Evolutionary conservation across 1,140 invertebrate species (phyloP).

Genomic region (Ips typographus): DNA sequence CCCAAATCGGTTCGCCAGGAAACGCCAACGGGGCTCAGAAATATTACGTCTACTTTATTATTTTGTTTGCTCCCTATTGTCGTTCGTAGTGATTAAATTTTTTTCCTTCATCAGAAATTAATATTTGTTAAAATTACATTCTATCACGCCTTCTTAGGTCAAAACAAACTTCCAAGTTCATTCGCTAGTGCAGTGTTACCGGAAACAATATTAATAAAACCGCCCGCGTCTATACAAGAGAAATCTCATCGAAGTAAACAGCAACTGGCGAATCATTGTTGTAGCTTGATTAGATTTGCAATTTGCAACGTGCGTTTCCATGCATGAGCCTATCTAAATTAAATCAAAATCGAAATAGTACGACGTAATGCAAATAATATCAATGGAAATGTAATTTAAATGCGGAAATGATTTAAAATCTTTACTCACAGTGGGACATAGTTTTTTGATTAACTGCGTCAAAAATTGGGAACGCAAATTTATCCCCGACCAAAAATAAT

Average conservation of each 20-base stretch:
- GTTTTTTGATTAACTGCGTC: not conserved
- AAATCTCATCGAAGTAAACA: conserved; percentile 3
- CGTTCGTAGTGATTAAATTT: conserved; percentile 13
- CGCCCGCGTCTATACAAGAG: not conserved
- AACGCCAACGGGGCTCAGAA: conserved; percentile 20
- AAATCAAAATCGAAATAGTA: conserved; percentile 25
- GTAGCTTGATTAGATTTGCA: conserved; percentile 24
- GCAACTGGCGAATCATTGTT: not conserved
- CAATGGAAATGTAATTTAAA: conserved; percentile 23
- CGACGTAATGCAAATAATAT: conserved; percentile 25
- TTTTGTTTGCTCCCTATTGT: conserved; percentile 16
- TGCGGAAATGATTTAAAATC: not conserved
- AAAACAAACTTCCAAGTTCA: not conserved
- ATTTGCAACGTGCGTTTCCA: conserved; percentile 15
- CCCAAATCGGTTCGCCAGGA: conserved; percentile 24
- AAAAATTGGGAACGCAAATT: not conserved
- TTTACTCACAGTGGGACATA: not conserved
- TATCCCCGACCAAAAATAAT: no score
- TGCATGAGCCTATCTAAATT: conserved; percentile 29
- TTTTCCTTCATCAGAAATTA: not conserved
- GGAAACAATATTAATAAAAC: not conserved
- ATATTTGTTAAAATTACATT: not conserved
- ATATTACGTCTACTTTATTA: conserved; percentile 20
- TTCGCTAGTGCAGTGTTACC: not conserved
- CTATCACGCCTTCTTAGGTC: not conserved